Evolutionary conservation across 1,140 invertebrate species (phyloP), one percentile per base, ranked within the genome.

Genomic region (Temnothorax curvispinosus): DNA sequence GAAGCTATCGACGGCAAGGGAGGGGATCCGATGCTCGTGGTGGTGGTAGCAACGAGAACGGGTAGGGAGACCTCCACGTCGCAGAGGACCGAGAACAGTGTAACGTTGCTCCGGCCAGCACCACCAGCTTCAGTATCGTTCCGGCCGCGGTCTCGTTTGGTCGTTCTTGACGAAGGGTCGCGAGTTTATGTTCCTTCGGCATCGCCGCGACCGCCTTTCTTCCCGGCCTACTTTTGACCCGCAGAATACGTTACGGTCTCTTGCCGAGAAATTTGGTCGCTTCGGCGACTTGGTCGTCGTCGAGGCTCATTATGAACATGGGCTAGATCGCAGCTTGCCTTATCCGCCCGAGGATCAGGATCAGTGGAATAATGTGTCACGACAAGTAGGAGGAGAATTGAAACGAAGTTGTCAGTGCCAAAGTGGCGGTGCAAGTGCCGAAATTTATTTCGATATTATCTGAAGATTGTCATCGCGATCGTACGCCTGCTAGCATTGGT

Each of bases 41-140:
- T 62, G 80, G 75, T 54, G 81, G 75, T 60, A 75, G 78, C 38
- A 74, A 58, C 27, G 71, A 72, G 58, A 35, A 50, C 69, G 78
- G 35, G 91, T 91, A 90, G 93, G 92, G 87, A 81, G 75, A 82
- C 60, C 88, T 90, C 88, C 86, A 91, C 91, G 92, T 90, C 85
- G 92, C 86, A 86, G 91, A 91, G 91, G 80, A 87, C 38, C 77
- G 88, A 87, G 89, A 92, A 91, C 92, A 91, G 93, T 92, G 92
- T 92, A 69, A 89, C 92, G 93, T 54, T 92, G 91, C 92, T 93
- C 91, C 91, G 91, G 85, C 90, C 81, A 85, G 75, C 86, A 87
- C 90, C 85, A 88, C 90, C 74, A 93, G 88, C 84, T 67, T 93
- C 94, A 95, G 95, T 95, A 90, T 95, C 92, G 94, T 93, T 95